Evolutionary conservation across 30 jellyfish, hydroid and myxozoan species (phyloP).

Genomic region (Turritopsis rubra): DNA sequence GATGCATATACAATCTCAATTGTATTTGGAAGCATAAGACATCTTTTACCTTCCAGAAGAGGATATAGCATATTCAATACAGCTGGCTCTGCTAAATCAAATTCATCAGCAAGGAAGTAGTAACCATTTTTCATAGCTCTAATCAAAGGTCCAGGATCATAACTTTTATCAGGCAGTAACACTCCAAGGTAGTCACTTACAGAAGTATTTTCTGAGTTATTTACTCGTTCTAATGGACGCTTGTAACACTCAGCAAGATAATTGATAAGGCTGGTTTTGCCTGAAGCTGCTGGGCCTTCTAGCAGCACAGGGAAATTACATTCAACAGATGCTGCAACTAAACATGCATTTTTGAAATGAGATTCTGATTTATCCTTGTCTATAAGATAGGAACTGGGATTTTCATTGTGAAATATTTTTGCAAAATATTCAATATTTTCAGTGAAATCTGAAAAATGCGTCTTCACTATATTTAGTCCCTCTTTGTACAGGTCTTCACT

Average conservation of each 20-base stretch:
- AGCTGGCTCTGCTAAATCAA: constrained; percentile 35
- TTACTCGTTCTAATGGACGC: neutral
- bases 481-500: neutral
- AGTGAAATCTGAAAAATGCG: neutral
- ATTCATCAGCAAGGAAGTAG: constrained; percentile 25
- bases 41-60: constrained; percentile 16
- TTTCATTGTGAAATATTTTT: neutral
- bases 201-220: constrained; percentile 17
- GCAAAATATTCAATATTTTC: neutral
- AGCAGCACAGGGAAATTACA: constrained; percentile 18
- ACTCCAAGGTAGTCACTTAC: constrained; percentile 13
- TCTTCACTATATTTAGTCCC: neutral
- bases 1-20: neutral
- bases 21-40: constrained; percentile 6
- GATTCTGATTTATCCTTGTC: neutral
- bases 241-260: neutral
- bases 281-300: constrained; percentile 23
- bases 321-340: neutral
- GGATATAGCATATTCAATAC: constrained; percentile 24
- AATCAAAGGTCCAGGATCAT: neutral
- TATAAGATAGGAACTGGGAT: neutral
- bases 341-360: neutral
- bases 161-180: neutral
- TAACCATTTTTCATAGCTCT: constrained; percentile 12
- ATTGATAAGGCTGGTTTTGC: constrained; percentile 12